phyloP scores from a whole-genome alignment of 2,797 vertebrate species.

The Apogon talboti region DNA sequence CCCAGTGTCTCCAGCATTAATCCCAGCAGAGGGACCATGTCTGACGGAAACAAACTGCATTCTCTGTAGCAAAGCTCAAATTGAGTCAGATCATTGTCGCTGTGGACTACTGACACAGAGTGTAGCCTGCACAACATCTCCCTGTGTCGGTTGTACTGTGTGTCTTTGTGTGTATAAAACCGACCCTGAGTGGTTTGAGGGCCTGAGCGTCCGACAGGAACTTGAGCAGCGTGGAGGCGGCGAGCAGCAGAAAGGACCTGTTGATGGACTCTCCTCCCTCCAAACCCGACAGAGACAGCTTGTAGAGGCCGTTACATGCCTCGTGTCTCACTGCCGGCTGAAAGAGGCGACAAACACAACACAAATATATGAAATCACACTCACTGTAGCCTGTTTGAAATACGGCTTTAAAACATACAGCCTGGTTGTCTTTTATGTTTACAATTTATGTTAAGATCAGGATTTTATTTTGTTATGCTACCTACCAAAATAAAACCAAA shows the following conservation, averaged over 20 bases:
- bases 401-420: too few species aligned
- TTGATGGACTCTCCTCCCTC: slow-evolving; percentile 98
- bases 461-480: too few species aligned
- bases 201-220: slow-evolving; percentile 98
- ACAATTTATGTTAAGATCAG: too few species aligned
- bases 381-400: background rate
- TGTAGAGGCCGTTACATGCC: slow-evolving; percentile 97
- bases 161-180: slow-evolving; percentile 37
- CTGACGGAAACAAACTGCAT: slow-evolving; percentile 24
- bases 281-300: slow-evolving; percentile 94
- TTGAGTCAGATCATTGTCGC: slow-evolving; percentile 46
- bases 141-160: background rate
- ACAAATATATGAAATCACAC: background rate
- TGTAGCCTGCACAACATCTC: slow-evolving; percentile 39
- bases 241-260: slow-evolving; percentile 95
- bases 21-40: slow-evolving; percentile 19
- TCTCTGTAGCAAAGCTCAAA: slow-evolving; percentile 59
- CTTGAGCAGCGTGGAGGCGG: slow-evolving; percentile 95
- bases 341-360: background rate
- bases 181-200: slow-evolving; percentile 92
- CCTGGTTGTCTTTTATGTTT: too few species aligned
- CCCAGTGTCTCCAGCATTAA: slow-evolving; percentile 27
- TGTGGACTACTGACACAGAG: slow-evolving; percentile 43
- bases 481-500: too few species aligned
- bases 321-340: slow-evolving; percentile 96